Base-by-base conservation (phyloP, 2,888 invertebrate species). In the Netelia virgata region DNA sequence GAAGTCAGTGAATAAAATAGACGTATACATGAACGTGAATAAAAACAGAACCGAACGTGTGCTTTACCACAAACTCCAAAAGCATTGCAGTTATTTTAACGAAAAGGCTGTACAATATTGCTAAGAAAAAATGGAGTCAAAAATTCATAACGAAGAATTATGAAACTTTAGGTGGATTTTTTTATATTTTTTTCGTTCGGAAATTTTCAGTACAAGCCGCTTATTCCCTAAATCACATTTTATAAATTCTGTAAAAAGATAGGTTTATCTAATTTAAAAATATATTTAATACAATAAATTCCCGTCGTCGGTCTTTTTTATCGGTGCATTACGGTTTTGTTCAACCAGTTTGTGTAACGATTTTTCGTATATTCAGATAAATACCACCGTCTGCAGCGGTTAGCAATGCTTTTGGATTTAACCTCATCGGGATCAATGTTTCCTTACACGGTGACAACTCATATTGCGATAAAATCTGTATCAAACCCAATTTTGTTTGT, bases 1-100 rank as follows among this genome's bases (percentile, higher is more conserved):
- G 90, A 88, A 91, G 75, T 88, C 90, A 90, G 88, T 87, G 88
- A 91, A 90, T 90, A 88, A 91, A 91, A 91, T 90, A 91, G 90
- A 91, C 88, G 89, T 90, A 89, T 88, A 88, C 83, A 87, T 88
- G 86, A 89, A 86, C 81, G 87, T 80, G 79, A 84, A 80, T 55
- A 73, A 6, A 36, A 14, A 59, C 14, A 20, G 11, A 72, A 53
- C 10, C 10, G 20, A 69, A 20, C 1, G 23, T 53, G 53, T 50
- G 20, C 3, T 75, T 64, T 18, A 18, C 53, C 53, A 28, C 14
- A 63, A 50, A 53, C 28, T 64, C 64, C 36, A 28, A 53, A 63
- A 64, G 36, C 18, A 9, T 41, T 50, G 43, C 0, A 57, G 18
- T 16, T 20, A 18, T 16, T 47, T 57, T 20, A 57, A 47, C 18